These are phyloP conservation scores for Neopipo cinnamomea DNA, from an alignment of 2,113 vertebrate species.

Conservation along the genomic window DNA sequence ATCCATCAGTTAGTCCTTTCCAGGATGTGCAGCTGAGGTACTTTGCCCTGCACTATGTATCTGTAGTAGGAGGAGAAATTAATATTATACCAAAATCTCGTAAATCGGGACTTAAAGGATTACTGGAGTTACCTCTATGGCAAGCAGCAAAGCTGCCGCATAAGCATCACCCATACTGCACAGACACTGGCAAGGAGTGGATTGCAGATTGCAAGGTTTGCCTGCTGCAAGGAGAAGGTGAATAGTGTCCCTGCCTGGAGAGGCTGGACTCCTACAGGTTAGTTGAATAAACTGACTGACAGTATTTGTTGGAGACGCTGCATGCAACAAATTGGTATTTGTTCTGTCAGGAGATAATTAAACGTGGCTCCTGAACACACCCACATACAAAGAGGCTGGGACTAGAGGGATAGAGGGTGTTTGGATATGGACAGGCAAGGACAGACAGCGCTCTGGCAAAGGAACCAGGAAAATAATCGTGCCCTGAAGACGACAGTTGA, in stretches of 20 bases:
- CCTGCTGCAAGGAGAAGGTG: not conserved
- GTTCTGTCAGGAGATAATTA: not conserved
- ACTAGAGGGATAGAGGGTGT: not conserved
- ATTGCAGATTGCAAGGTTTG: not conserved
- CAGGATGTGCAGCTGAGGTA: not conserved
- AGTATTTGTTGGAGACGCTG: not conserved
- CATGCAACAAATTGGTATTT: not conserved
- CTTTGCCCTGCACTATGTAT: not conserved
- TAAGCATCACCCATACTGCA: accelerated
- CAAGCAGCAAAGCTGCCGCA: not conserved
- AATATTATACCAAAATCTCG: not conserved
- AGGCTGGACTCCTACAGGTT: not conserved
- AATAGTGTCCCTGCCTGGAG: not conserved
- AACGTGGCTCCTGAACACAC: not conserved
- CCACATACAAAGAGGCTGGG: not conserved
- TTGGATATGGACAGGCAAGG: not conserved
- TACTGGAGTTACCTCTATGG: not conserved
- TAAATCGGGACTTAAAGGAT: not conserved
- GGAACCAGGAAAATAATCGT: not conserved
- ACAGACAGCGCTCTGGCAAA: not conserved
- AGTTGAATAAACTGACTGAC: not conserved
- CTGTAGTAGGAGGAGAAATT: not conserved
- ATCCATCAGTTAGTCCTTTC: not conserved
- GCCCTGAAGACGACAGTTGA: not conserved
- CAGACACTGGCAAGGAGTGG: not conserved